Percentiles rank a stretch among this genome's conserved stretches.
These are phyloP conservation scores for Oreortyx pictus DNA, from an alignment of 2,797 vertebrate species.

Conservation along the genomic window DNA sequence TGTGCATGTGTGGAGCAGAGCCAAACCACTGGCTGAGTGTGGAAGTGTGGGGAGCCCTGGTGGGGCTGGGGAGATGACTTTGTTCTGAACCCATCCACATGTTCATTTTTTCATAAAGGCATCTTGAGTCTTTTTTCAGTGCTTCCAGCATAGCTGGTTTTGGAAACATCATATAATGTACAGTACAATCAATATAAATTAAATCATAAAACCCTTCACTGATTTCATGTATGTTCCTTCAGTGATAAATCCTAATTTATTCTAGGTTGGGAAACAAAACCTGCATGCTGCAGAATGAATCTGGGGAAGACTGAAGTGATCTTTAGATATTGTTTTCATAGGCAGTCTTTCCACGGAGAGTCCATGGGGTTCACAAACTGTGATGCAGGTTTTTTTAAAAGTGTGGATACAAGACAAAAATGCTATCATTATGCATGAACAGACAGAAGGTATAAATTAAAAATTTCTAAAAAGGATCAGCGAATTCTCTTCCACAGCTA, in stretches of 20 bases:
- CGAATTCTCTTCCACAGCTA: neutral
- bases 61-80: neutral
- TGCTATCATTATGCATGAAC: conserved; percentile 47
- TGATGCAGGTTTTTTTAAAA: conserved; percentile 54
- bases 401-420: conserved; percentile 38
- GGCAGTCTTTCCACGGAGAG: neutral
- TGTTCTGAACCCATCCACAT: neutral
- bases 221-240: neutral
- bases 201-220: neutral
- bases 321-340: neutral
- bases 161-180: neutral
- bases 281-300: neutral
- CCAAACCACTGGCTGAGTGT: neutral
- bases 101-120: neutral
- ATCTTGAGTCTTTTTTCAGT: neutral
- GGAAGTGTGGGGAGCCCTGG: neutral
- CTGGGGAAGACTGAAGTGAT: neutral
- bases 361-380: neutral
- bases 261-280: neutral
- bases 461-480: conserved; percentile 61
- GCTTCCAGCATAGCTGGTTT: neutral
- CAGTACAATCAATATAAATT: neutral
- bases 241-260: neutral
- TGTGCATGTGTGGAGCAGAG: neutral
- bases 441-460: conserved; percentile 72